Evolutionary conservation across 1,140 invertebrate genomes (phyloP), one percentile per base, ranked within the genome.

Genomic region (Pseudomyrmex concolor): DNA sequence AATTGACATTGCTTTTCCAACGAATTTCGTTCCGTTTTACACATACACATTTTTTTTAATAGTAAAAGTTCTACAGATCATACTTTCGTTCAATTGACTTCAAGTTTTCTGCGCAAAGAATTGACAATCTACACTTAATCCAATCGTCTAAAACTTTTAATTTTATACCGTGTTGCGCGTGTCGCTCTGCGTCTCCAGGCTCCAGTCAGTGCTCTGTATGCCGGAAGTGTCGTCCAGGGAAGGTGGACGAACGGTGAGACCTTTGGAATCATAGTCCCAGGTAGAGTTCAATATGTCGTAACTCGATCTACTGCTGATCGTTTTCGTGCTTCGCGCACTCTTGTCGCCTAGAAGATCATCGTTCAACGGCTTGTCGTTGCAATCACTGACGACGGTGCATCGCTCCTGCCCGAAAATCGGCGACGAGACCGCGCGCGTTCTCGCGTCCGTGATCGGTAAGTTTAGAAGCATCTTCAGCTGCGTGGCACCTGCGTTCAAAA

Each of bases 161-260:
- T 25, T 25, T 25, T n/a, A 13, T 55, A 60, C 45, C 5, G 86
- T 85, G 60, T 77, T 85, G 55, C 60, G 84, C n/a, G 55, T 10
- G 9, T 89, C 85, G 25, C 77, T 89, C 45, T 85, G 76, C 1
- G 80, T 78, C 15, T 90, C 84, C 12, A 59, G 68, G 50, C 85
- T 92, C 67, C 85, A 90, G 12, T 87, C 84, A 63, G 89, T 86
- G 50, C 76, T 89, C 25, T 87, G 86, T 19, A 89, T 86, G 60
- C 84, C 85, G 17, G 86, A 86, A 73, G 84, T 86, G 63, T 90
- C 87, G n/a, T 91, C 89, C 19, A 87, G 76, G 12, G 83, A 90
- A 2, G 85, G 85, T 19, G 57, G 34, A 0, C 66, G 74, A 1
- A 66, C 86, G 17, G 43, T 66, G 45, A 25, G 25, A 22, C 45